phyloP scores from a whole-genome alignment of 2,797 vertebrate genomes.

The Eulemur mongoz region DNA sequence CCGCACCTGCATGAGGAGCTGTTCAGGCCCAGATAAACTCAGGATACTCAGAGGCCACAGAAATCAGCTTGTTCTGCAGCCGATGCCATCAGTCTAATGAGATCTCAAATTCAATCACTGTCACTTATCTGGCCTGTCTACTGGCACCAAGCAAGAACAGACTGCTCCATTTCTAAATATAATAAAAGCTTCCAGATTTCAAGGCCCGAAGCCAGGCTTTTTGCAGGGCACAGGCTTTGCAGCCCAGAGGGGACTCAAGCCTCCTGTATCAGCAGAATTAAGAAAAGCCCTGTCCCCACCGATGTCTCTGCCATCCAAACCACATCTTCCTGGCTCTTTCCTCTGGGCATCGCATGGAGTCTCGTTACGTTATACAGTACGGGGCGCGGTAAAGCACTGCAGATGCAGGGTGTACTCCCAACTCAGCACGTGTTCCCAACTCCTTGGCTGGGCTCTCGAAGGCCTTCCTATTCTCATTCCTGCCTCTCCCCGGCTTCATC shows the following conservation, averaged over 20 bases:
- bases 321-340: not conserved
- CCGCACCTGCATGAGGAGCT: not conserved
- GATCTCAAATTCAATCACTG: slow-evolving; percentile 29
- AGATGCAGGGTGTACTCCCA: not conserved
- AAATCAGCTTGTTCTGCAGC: not conserved
- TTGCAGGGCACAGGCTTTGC: not conserved
- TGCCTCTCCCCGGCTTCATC: not conserved
- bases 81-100: not conserved
- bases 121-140: not conserved
- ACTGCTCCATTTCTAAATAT: not conserved
- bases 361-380: accelerated
- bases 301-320: not conserved
- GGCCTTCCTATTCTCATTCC: not conserved
- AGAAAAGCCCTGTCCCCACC: not conserved
- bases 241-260: not conserved
- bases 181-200: slow-evolving; percentile 32
- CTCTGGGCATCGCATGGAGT: not conserved
- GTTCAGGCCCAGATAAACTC: not conserved
- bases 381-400: not conserved
- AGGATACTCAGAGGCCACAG: not conserved
- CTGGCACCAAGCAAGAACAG: not conserved
- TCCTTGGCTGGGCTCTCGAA: not conserved
- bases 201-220: slow-evolving; percentile 23
- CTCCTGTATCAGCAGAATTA: not conserved
- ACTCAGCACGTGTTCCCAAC: not conserved